Percentiles rank a stretch among this genome's conserved stretches.
phyloP scores from a whole-genome alignment of 2,888 invertebrate species.

The Chymomyza caudatula region DNA sequence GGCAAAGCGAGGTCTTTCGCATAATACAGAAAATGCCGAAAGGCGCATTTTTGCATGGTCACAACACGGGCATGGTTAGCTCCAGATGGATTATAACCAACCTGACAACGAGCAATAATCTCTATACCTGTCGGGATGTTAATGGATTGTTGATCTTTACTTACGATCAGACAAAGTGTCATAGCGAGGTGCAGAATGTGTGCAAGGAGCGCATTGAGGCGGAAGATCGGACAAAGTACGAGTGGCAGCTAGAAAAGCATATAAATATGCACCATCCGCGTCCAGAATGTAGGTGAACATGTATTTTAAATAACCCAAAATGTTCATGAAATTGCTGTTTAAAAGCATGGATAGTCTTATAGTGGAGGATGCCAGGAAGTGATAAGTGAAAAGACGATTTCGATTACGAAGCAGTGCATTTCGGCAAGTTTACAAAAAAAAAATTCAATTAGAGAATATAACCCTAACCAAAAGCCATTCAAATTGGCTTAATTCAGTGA shows the following conservation, averaged over 20 bases:
- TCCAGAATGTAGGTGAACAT: conserved; percentile 75
- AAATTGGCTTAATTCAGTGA: too few relatives aligned
- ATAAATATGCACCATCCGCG: conserved; percentile 81
- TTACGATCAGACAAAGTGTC: conserved; percentile 70
- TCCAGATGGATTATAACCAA: conserved; percentile 80
- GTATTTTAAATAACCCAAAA: not conserved
- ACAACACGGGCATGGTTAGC: conserved; percentile 80
- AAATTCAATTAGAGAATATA: too few relatives aligned
- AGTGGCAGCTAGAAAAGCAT: conserved; percentile 80
- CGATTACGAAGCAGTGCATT: not conserved
- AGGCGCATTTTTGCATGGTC: conserved; percentile 81
- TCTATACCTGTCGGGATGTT: conserved; percentile 74
- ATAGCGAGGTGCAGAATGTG: conserved; percentile 76
- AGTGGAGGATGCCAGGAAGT: not conserved
- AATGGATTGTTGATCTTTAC: conserved; percentile 75
- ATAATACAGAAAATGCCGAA: conserved; percentile 82
- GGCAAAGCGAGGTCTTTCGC: conserved; percentile 80
- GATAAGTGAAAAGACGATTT: not conserved
- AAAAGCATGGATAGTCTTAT: not conserved
- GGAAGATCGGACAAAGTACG: conserved; percentile 79
- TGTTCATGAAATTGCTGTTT: not conserved
- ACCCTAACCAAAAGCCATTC: too few relatives aligned
- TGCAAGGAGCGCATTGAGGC: conserved; percentile 78
- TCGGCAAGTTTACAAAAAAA: too few relatives aligned
- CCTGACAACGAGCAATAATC: conserved; percentile 79